Percentiles rank a stretch among this genome's conserved stretches.
Conservation (phyloP, 2,113 vertebrate genomes). For the Gymnorhina tibicen region DNA sequence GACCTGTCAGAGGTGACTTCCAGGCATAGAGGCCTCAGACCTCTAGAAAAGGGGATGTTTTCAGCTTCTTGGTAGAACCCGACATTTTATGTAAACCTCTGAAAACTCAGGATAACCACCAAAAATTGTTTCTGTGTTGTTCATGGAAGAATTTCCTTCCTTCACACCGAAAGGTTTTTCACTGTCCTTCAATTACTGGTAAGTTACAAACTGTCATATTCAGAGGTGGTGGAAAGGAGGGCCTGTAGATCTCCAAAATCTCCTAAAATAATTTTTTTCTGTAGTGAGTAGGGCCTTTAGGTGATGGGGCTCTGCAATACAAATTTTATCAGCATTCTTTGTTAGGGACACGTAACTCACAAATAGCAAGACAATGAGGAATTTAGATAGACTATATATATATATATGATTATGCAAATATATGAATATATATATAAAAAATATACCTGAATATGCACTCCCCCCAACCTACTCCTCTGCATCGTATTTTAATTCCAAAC, state of each 20-base stretch:
- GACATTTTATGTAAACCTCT: background rate
- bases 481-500: background rate
- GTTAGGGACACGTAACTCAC: background rate
- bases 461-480: background rate
- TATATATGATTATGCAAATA: background rate
- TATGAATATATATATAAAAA: background rate
- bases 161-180: background rate
- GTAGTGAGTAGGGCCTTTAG: background rate
- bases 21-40: background rate
- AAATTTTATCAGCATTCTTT: background rate
- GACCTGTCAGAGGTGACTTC: background rate
- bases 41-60: background rate
- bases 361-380: background rate
- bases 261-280: background rate
- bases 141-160: background rate
- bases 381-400: background rate
- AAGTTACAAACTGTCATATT: background rate
- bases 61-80: background rate
- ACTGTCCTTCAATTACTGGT: background rate
- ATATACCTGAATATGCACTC: background rate
- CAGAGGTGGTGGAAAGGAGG: background rate
- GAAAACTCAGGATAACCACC: background rate
- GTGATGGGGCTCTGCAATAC: background rate
- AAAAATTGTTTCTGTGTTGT: background rate
- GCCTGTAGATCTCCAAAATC: background rate